A percentile compares a stretch with the other conserved stretches of the same genome.
phyloP scores from a whole-genome alignment of 1,140 invertebrate species.

The Anastrepha ludens region DNA sequence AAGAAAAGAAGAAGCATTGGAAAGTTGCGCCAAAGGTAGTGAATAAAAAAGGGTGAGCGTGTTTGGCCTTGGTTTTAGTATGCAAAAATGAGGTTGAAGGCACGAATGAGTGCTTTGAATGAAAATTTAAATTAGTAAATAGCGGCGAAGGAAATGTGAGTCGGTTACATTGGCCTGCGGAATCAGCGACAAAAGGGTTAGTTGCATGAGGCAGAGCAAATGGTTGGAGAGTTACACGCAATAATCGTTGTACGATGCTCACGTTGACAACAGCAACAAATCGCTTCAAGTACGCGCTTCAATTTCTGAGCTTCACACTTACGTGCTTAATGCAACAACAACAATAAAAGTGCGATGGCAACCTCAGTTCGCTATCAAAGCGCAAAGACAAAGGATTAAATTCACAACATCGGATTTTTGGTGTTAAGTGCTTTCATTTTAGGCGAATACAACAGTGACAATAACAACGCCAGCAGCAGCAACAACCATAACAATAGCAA shows the following conservation, averaged over 20 bases:
- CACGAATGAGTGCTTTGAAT: not conserved
- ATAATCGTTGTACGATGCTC: not conserved
- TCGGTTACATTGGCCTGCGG: not conserved
- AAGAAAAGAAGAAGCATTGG: too few species aligned
- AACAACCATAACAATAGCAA: conserved; percentile 24
- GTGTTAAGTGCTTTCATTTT: conserved; percentile 52
- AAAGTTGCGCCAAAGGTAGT: too few species aligned
- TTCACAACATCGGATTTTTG: conserved; percentile 53
- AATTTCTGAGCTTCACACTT: conserved; percentile 42
- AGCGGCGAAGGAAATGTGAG: conserved; percentile 11
- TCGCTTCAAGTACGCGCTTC: conserved; percentile 15
- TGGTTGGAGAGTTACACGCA: not conserved
- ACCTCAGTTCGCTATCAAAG: not conserved
- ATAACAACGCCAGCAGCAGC: conserved; percentile 1
- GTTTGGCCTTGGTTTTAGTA: not conserved
- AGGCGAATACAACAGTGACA: conserved; percentile 35
- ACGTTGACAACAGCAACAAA: conserved; percentile 39
- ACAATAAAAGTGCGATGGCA: conserved; percentile 30
- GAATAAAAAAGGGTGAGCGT: not conserved
- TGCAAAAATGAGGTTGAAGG: not conserved
- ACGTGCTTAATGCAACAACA: not conserved
- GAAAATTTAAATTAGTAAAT: conserved; percentile 38
- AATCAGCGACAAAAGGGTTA: not conserved
- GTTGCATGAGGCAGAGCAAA: not conserved
- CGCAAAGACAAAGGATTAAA: conserved; percentile 52